phyloP scores from a whole-genome alignment of 2,113 vertebrate species.

The Pygoscelis antarcticus region DNA sequence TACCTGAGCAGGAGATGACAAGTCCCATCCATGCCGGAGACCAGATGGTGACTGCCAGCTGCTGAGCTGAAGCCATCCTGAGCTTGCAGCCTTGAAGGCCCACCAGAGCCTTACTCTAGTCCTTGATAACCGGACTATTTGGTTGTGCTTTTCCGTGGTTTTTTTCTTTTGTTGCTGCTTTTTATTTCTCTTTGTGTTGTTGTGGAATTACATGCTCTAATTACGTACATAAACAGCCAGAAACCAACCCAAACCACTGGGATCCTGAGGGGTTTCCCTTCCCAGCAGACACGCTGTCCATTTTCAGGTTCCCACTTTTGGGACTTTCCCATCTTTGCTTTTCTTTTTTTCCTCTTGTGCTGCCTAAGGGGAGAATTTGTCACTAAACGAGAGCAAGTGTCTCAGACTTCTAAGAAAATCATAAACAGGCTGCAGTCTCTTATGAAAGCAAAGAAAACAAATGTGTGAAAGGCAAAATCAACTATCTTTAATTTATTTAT shows the following conservation, averaged over 20 bases:
- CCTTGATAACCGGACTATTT: background rate
- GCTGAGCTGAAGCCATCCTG: background rate
- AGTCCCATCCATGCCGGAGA: background rate
- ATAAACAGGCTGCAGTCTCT: constrained; percentile 17
- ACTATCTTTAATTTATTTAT: constrained; percentile 47
- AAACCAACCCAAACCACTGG: background rate
- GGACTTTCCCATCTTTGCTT: background rate
- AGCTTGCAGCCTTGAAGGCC: background rate
- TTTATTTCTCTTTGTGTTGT: background rate
- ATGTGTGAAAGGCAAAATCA: constrained; percentile 33
- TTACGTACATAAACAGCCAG: constrained; percentile 27
- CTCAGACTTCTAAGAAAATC: constrained; percentile 40
- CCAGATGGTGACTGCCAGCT: background rate
- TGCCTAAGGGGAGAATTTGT: constrained; percentile 44
- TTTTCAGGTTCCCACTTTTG: background rate
- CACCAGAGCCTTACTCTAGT: background rate
- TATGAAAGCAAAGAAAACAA: constrained; percentile 36
- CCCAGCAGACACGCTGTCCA: background rate
- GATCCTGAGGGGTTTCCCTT: constrained; percentile 9
- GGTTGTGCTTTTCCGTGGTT: background rate
- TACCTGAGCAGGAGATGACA: background rate
- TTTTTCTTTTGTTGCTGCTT: background rate
- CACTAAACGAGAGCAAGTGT: background rate
- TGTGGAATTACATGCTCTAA: constrained; percentile 17
- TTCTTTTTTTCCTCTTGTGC: background rate